Base-by-base conservation (phyloP, 2,797 vertebrate genomes). In the Macropodus opercularis region DNA sequence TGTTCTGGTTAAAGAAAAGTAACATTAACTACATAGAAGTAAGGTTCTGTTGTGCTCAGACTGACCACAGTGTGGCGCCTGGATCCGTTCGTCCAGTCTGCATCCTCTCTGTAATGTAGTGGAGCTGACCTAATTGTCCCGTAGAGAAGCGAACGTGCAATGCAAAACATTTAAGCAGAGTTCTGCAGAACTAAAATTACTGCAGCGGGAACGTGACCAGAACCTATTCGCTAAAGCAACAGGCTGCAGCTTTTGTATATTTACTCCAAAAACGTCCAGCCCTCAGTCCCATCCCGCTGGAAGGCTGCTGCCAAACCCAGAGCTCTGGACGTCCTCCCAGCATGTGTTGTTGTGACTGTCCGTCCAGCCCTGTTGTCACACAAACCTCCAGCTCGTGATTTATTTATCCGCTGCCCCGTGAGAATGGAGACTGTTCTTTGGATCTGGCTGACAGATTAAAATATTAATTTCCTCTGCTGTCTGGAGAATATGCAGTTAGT, bases 401-500 rank as follows among this genome's bases (percentile, higher is more conserved):
- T 89, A 91, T 92, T 93, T 74, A 91, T 82, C 59, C 17, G 9
- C 72, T 58, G 77, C 48, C 79, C 84, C 69, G 48, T 76, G 69
- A 71, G 72, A 72, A 69, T 39, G 2, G 53, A 51, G 62, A 26
- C 63, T 72, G 70, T 72, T 68, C 78, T 80, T 66, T 85, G 76
- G 83, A 60, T 82, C 62, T 54, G 67, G 62, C 60, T 34, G 72
- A 80, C 55, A 66, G 80, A 81, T 87, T 90, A 60, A 91, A 90
- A 90, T 92, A 91, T 91, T 86, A 60, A 92, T 91, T 81, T 84
- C 80, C 80, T 74, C 66, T 66, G 78, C 64, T 64, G 74, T 63
- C 69, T 79, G 32, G 55, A 61, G 58, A 55, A 44, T n/a, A 31
- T 54, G 44, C 70, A 74, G 75, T 62, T 75, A 54, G 64, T 48